Evolutionary conservation across 2,888 invertebrate species (phyloP), one percentile per base, ranked within the genome.

Genomic region (Caenorhabditis zanzibari): DNA sequence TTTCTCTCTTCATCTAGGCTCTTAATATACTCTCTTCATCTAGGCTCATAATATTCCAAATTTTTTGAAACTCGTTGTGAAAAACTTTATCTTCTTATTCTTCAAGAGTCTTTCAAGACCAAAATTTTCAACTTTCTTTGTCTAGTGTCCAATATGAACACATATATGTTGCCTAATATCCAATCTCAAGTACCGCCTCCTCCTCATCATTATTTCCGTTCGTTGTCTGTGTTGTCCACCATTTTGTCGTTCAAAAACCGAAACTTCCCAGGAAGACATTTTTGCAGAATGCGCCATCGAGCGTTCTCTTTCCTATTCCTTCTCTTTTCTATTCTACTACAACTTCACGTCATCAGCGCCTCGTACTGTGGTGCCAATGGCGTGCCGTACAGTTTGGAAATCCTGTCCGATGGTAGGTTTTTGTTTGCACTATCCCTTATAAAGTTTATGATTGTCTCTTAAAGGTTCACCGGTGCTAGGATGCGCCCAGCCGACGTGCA

Each of bases 401-500:
- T 88, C 26, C 79, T 88, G 58, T 82, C 88, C 7, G 86, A 86
- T 73, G 90, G 90, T 86, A 10, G 38, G 38, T 38, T 38, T 32
- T 49, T 66, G 83, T 44, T 56, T 56, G 26, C 22, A 47, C 28
- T 9, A 41, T 14, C 26, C 2, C 63, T 44, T 28, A 22, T 0
- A 73, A 44, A 10, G 22, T 56, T 28, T 22, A 66, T 16, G 16
- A 1, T 1, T 64, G 6, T 35, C 26, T 26, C 66, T 54, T 82
- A 12, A 38, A 88, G 89, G 89, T 26, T 77, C 82, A 5, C 89
- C 89, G 19, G 91, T 91, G 12, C 85, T 91, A 28, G 91, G 91
- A 10, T 91, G 91, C 82, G 91, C 91, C 10, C 91, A 91, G 80
- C 91, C 91, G 14, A 89, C 90, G 24, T 91, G 91, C 81, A 90